Evolutionary conservation across 1,140 invertebrate species (phyloP).

Genomic region (Tribolium madens): DNA sequence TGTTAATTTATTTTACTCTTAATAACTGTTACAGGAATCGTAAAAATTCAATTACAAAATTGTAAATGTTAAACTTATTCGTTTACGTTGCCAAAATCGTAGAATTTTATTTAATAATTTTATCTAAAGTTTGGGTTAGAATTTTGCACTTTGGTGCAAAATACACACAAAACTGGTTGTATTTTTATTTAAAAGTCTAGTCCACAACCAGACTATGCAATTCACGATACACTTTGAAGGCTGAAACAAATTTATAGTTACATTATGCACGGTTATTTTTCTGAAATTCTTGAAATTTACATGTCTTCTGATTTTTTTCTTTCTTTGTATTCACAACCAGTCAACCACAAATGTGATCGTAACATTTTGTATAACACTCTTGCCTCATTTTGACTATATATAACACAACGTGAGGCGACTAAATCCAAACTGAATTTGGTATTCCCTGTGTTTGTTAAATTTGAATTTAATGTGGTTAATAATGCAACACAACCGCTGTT

Average conservation of each 20-base stretch:
- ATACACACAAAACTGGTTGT: slow-evolving; percentile 38
- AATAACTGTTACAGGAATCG: too few species aligned
- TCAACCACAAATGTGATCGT: slow-evolving; percentile 47
- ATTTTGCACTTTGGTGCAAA: slow-evolving; percentile 42
- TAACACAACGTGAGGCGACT: slow-evolving; percentile 28
- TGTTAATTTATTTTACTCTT: too few species aligned
- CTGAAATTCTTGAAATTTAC: slow-evolving; percentile 8
- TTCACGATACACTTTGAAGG: slow-evolving; percentile 13
- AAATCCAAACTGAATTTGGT: neutral
- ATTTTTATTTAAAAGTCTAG: slow-evolving; percentile 43
- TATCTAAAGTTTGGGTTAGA: neutral
- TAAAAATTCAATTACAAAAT: too few species aligned
- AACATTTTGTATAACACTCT: slow-evolving; percentile 47
- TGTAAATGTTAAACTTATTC: too few species aligned
- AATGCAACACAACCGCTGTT: neutral
- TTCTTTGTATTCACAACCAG: neutral
- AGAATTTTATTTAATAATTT: too few species aligned
- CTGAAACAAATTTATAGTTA: slow-evolving; percentile 32
- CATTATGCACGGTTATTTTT: slow-evolving; percentile 14
- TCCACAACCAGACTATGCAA: slow-evolving; percentile 40
- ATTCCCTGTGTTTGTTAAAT: neutral
- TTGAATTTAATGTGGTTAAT: neutral
- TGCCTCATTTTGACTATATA: slow-evolving; percentile 33
- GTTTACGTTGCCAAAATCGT: too few species aligned
- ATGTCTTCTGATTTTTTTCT: too few species aligned